Conservation (phyloP, 2,113 vertebrate species). For the Formicarius rufipectus region DNA sequence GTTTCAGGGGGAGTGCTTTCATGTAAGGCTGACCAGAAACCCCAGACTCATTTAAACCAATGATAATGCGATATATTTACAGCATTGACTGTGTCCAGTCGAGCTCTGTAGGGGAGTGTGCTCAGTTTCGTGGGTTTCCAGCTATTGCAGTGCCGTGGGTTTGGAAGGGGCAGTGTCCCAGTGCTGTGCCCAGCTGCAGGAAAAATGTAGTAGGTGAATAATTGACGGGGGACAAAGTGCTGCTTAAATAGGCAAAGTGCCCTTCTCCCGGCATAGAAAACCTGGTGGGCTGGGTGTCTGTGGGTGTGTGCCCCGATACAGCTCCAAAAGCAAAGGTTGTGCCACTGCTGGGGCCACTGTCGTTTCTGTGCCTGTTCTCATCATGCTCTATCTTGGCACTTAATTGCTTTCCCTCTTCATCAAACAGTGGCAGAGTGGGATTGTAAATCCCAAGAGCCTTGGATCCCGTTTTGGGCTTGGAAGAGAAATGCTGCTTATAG, state of each 20-base stretch:
- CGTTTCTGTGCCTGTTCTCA: accelerated
- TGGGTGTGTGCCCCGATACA: accelerated
- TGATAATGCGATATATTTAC: accelerated
- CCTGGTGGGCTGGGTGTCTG: neutral
- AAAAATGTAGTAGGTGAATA: neutral
- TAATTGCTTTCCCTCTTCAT: neutral
- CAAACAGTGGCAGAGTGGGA: accelerated
- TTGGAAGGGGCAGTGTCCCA: neutral
- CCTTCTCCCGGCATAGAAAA: accelerated
- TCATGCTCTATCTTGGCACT: accelerated
- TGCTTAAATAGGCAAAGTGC: neutral
- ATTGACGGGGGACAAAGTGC: neutral
- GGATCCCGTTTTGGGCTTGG: neutral
- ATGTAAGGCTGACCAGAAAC: accelerated
- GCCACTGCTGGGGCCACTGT: neutral
- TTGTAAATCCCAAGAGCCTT: neutral
- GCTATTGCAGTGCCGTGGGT: accelerated
- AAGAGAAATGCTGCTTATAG: neutral
- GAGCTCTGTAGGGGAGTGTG: neutral
- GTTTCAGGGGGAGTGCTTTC: neutral
- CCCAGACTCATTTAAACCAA: no score
- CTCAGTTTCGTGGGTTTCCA: neutral
- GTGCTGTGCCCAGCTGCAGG: neutral
- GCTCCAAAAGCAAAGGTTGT: accelerated
- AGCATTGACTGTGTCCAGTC: accelerated